Evolutionary conservation across 2,113 vertebrate species (phyloP).

Genomic region (Calidris pugnax): DNA sequence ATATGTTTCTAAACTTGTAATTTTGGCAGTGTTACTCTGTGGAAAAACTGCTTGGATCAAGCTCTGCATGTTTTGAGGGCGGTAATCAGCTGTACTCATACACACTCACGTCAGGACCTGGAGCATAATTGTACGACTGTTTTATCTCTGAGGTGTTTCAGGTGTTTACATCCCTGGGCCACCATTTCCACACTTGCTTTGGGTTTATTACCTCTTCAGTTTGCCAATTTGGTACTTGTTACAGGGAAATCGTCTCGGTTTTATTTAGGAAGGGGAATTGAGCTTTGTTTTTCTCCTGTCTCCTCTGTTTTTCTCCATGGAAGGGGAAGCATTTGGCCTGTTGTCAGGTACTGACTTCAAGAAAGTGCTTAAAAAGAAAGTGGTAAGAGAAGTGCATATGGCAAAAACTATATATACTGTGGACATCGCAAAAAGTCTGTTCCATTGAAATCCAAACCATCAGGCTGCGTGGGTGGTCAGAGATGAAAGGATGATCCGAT

Average conservation of each 20-base stretch:
- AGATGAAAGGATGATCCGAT: not conserved
- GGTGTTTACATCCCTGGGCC: not conserved
- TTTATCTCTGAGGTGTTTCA: not conserved
- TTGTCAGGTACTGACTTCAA: not conserved
- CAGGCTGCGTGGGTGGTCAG: constrained; percentile 4
- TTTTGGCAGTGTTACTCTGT: not conserved
- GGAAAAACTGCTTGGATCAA: not conserved
- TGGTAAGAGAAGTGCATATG: not conserved
- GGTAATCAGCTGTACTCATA: not conserved
- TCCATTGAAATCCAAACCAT: not conserved
- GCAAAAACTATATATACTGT: not conserved
- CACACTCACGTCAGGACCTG: not conserved
- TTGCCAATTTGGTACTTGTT: not conserved
- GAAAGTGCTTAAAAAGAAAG: not conserved
- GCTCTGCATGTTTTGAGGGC: not conserved
- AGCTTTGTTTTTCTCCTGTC: not conserved
- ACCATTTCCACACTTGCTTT: not conserved
- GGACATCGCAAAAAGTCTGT: not conserved
- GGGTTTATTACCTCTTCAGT: not conserved
- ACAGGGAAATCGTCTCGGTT: not conserved
- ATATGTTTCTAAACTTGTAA: not conserved
- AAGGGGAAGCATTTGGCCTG: not conserved
- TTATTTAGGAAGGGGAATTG: not conserved
- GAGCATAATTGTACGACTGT: not conserved
- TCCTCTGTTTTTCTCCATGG: not conserved